Evolutionary conservation across 2,113 vertebrate species (phyloP), one percentile per base, ranked within the genome.

Genomic region (Oriolus oriolus): DNA sequence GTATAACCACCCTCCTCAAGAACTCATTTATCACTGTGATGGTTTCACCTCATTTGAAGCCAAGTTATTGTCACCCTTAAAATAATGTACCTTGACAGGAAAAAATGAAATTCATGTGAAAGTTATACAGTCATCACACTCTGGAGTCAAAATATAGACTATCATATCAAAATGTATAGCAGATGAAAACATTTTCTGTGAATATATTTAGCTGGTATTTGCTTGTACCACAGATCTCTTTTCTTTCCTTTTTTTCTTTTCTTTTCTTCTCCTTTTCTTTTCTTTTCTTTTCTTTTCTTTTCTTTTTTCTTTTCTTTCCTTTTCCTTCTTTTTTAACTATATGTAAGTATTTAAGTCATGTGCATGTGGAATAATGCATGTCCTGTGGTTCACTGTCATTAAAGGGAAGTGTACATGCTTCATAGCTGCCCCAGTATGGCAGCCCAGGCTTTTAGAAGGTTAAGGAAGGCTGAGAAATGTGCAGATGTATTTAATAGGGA

Each of bases 41-140:
- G 98, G 97, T 98, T 98, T 98, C 98, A 98, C 96, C 98, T 98
- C 98, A 98, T 98, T 98, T 98, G 95, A 97, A 97, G 97, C 97
- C 98, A 98, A 98, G 97, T 98, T 98, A 98, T 98, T 98, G 98
- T 98, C 98, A 98, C 97, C 97, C 96, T 98, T 98, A 98, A 98
- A 98, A 98, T 98, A 98, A 98, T 97, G 97, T 97, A 91, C 75
- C 84, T 97, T 97, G 95, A 97, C 96, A 97, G 91, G 90, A 96
- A 97, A 84, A 98, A 97, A 97, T 96, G 88, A 98, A 98, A 98
- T 97, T 97, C 88, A 94, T 97, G 97, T 98, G 97, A 96, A 98
- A 97, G 92, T 96, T 97, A 96, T 88, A 95, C 92, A 98, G 95
- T 97, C 97, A 97, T 97, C 96, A 97, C 91, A 96, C 91, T 89